phyloP scores from a whole-genome alignment of 2,888 invertebrate genomes.

The Eumerus sabulonum region DNA sequence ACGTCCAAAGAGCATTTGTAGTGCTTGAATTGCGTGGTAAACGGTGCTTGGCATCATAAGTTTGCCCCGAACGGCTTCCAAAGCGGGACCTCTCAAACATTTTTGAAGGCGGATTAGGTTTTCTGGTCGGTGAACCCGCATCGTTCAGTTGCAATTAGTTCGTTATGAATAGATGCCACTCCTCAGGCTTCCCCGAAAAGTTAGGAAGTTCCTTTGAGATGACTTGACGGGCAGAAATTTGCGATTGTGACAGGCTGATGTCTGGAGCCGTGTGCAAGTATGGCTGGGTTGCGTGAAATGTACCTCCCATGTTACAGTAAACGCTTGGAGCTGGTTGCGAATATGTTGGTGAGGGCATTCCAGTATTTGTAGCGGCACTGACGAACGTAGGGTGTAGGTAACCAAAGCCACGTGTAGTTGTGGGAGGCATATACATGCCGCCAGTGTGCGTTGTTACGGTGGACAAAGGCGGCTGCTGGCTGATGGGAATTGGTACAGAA shows the following conservation, averaged over 20 bases:
- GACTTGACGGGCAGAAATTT: constrained; percentile 39
- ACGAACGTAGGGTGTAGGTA: not conserved
- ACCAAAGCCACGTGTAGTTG: too few species aligned
- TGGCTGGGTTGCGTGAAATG: too few species aligned
- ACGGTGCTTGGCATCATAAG: too few species aligned
- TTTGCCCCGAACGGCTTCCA: too few species aligned
- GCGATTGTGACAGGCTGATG: not conserved
- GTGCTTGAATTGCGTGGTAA: constrained; percentile 42
- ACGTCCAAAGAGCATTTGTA: constrained; percentile 51
- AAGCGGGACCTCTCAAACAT: constrained; percentile 36
- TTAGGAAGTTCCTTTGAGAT: too few species aligned
- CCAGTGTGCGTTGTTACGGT: not conserved
- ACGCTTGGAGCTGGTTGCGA: too few species aligned
- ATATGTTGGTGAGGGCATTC: not conserved
- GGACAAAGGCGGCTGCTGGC: not conserved
- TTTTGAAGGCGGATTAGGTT: constrained; percentile 51
- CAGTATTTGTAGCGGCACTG: not conserved
- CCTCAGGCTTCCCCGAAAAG: constrained; percentile 48
- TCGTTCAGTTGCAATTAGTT: too few species aligned
- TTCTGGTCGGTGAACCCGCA: constrained; percentile 48
- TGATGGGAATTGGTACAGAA: too few species aligned
- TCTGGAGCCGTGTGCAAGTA: not conserved
- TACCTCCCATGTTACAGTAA: too few species aligned
- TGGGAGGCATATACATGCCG: not conserved
- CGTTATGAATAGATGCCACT: constrained; percentile 64